A percentile compares a stretch with the other conserved stretches of the same genome.
Conservation (phyloP, 1,140 invertebrate genomes). For the Planococcus citri region DNA sequence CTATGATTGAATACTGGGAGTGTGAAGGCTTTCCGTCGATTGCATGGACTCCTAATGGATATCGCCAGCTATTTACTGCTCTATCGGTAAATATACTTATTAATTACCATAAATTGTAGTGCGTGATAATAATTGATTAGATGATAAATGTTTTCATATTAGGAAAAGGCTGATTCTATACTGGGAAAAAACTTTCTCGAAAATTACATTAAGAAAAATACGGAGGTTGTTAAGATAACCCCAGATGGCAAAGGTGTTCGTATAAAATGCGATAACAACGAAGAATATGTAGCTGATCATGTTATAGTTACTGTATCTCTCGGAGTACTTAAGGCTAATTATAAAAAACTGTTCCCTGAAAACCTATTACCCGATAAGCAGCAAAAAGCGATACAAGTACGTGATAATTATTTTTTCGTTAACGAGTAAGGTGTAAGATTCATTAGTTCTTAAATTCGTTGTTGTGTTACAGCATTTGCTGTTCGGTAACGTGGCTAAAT, state of each 20-base stretch:
- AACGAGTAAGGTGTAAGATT: too few relatives aligned
- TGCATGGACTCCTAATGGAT: slow-evolving; percentile 49
- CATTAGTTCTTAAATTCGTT: too few relatives aligned
- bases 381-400: slow-evolving; percentile 19
- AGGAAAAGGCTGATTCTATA: neutral
- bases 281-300: slow-evolving; percentile 44
- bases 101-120: neutral
- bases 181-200: neutral
- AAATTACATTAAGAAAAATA: neutral
- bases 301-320: slow-evolving; percentile 54
- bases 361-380: neutral
- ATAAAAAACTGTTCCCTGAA: neutral
- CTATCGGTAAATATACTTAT: slow-evolving; percentile 37
- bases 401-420: neutral
- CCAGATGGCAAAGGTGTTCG: slow-evolving; percentile 31
- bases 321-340: slow-evolving; percentile 51
- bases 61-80: slow-evolving; percentile 42
- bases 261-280: slow-evolving; percentile 44
- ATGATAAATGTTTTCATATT: too few relatives aligned
- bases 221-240: slow-evolving; percentile 36
- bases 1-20: slow-evolving; percentile 40
- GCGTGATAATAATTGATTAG: too few relatives aligned
- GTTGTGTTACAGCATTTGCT: slow-evolving; percentile 40
- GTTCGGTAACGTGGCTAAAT: slow-evolving; percentile 44
- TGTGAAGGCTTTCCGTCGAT: slow-evolving; percentile 44